Base-by-base conservation (phyloP, 2,888 invertebrate genomes). In the Cheilosia impressa region DNA sequence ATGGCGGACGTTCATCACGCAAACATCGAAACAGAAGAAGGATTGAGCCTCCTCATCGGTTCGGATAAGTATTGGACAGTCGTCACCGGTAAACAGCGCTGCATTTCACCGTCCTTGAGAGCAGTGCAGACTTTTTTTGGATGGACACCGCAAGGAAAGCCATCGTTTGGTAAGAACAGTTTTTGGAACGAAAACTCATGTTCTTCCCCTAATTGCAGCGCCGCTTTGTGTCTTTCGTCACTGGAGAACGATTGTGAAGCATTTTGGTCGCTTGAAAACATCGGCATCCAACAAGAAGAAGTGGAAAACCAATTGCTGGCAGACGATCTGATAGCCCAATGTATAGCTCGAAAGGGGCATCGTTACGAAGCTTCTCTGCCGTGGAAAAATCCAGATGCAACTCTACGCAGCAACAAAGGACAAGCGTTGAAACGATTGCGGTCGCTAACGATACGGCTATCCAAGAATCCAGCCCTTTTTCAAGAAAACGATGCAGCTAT, bases 261-360 rank as follows among this genome's bases (percentile, higher is more conserved):
- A 60, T 60, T 53, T 41, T 41, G 24, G 66, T 50, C 63, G 0
- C 34, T 66, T 24, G 38, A 66, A 53, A 66, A 24, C 53, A 66
- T 66, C 53, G 66, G 66, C 53, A 65, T 66, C 9, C 41, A 19
- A 10, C 45, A 57, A 57, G 45, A 57, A 22, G 34, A 69, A 47
- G 47, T 57, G 5, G 45, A 57, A 27, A 69, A 69, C 15, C 57
- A 22, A 57, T 22, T 31, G 15, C 22, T 57, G 47, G 57, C 45
- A 41, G 43, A 68, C 1, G 43, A 55, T 43, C 34, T 34, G 34
- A 34, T 34, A 34, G 34, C 34, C 34, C 9, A 34, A 31, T 31
- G 31, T 31, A 31, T 31, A 31, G 6, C 27, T 6, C 27, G 66
- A 43, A 19, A 38, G n/a, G n/a, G n/a, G 17, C 5, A 55, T 41